Base-by-base conservation (phyloP, 2,797 vertebrate genomes). In the Anolis apletophallus region DNA sequence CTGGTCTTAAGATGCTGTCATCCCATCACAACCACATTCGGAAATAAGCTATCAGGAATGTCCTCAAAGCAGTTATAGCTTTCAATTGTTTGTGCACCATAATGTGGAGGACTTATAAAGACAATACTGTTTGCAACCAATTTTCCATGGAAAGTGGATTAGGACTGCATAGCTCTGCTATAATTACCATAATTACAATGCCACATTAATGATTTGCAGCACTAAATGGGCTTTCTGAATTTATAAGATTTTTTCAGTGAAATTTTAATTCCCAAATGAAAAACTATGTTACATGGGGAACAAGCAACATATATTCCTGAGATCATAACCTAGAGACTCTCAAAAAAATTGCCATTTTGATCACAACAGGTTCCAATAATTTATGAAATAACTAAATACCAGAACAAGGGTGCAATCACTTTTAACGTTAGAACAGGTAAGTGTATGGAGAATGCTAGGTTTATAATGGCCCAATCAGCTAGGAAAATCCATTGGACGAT, bases 81-180 rank as follows among this genome's bases (percentile, higher is more conserved):
- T 40, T 40, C 40, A 40, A 40, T 40, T 40, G 40, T 40, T 40
- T 40, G 40, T 40, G 40, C 2, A 40, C 40, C 40, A 40, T 40
- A 40, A 40, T 40, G 40, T 40, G 40, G 40, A 40, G 40, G 40
- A 40, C 5, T 40, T 40, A 40, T 40, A 40, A 40, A 40, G 29
- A 10, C 1, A 54, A 76, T 32, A 36, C 3, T 17, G 23, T 54
- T 84, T 54, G 29, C 29, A 3, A 61, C 5, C 69, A 34, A 57
- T 67, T 84, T 67, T 54, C n/a, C 46, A 32, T 68, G 59, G 59
- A 67, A 84, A 84, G 50, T 84, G n/a, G n/a, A 54, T 84, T 68
- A 76, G 32, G 32, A 12, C 14, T 76, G 32, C 32, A 76, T 52
- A 9, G 29, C 59, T 76, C 36, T 76, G 21, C 36, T 67, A 10